phyloP scores from a whole-genome alignment of 23 tunicate genomes.

The Botrylloides violaceus region DNA sequence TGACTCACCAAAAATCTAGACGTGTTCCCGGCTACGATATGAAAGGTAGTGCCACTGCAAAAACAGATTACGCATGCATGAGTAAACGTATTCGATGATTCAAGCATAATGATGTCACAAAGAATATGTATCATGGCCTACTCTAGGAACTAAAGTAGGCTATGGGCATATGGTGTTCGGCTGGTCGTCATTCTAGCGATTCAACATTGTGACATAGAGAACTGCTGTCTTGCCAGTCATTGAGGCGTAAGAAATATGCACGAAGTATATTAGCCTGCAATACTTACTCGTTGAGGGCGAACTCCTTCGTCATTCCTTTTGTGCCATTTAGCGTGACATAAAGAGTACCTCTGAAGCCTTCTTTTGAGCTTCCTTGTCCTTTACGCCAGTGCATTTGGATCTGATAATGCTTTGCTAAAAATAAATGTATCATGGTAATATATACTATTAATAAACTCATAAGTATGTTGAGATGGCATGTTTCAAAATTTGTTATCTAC shows the following conservation, averaged over 20 bases:
- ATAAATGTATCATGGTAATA: too few species aligned
- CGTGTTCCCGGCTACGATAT: conserved; percentile 61
- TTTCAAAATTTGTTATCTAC: too few species aligned
- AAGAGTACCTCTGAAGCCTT: conserved; percentile 63
- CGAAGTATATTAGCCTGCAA: background rate
- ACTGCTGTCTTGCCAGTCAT: too few species aligned
- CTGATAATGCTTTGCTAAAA: conserved; percentile 86
- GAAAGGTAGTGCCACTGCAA: conserved; percentile 60
- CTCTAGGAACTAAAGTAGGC: too few species aligned
- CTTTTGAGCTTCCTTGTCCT: conserved; percentile 9
- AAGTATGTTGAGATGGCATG: too few species aligned
- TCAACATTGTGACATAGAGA: too few species aligned
- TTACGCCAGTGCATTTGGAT: conserved; percentile 89
- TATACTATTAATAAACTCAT: too few species aligned
- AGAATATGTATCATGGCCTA: too few species aligned
- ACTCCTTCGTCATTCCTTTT: conserved; percentile 42
- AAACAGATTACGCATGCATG: background rate
- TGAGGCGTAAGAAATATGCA: background rate
- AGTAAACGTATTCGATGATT: background rate
- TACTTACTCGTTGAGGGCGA: conserved; percentile 78
- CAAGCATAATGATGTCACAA: background rate
- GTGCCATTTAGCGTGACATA: conserved; percentile 66
- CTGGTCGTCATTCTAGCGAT: too few species aligned
- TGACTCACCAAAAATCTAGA: conserved; percentile 67
- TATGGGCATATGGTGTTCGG: too few species aligned